Conservation (phyloP, 2,888 invertebrate genomes). For the Anthoptus insignis region DNA sequence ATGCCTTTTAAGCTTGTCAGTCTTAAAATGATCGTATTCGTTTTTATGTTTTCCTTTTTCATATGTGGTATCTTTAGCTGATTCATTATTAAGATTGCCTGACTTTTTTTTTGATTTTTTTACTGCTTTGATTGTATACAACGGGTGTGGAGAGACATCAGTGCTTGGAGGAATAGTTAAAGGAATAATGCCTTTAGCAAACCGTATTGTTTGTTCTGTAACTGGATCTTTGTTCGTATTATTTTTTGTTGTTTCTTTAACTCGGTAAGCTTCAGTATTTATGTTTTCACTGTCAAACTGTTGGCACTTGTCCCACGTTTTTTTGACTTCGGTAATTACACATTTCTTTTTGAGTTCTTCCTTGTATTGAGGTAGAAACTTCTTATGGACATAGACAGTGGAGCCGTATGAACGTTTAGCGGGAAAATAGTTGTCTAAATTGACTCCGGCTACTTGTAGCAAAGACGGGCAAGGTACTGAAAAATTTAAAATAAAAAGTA, state of each 20-base stretch:
- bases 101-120: slow-evolving; percentile 58
- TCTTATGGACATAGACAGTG: slow-evolving; percentile 73
- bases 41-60: slow-evolving; percentile 59
- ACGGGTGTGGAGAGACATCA: slow-evolving; percentile 55
- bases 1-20: slow-evolving; percentile 52
- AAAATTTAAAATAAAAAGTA: background rate
- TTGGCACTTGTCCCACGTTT: slow-evolving; percentile 58
- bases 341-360: slow-evolving; percentile 19
- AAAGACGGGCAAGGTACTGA: slow-evolving; percentile 20
- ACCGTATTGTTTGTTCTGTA: slow-evolving; percentile 70
- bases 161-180: slow-evolving; percentile 67
- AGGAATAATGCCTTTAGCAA: slow-evolving; percentile 72
- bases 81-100: slow-evolving; percentile 37
- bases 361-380: slow-evolving; percentile 52
- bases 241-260: slow-evolving; percentile 49
- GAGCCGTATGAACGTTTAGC: slow-evolving; percentile 66
- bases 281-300: slow-evolving; percentile 56
- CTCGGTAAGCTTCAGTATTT: slow-evolving; percentile 44
- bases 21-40: slow-evolving; percentile 56
- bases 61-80: slow-evolving; percentile 47
- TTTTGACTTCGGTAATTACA: slow-evolving; percentile 27
- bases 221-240: slow-evolving; percentile 57
- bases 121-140: slow-evolving; percentile 67
- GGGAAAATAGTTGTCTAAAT: slow-evolving; percentile 69
- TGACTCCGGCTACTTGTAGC: slow-evolving; percentile 58